These are phyloP conservation scores for Acipenser oxyrinchus DNA, from an alignment of 2,797 vertebrate species.

Conservation along the genomic window DNA sequence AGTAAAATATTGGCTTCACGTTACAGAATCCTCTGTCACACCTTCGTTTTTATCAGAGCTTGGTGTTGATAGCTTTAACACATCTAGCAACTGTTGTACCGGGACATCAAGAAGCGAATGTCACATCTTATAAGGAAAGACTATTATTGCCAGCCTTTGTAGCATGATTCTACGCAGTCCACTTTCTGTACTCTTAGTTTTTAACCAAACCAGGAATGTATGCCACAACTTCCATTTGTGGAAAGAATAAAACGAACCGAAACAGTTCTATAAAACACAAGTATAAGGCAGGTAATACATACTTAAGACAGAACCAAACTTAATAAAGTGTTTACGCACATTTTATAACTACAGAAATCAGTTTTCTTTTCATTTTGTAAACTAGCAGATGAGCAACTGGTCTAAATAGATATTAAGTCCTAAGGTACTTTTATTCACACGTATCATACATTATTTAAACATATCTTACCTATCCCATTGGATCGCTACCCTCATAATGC, in stretches of 20 bases:
- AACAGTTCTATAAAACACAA: too few relatives aligned
- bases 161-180: too few relatives aligned
- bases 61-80: slow-evolving; percentile 3
- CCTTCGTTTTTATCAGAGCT: slow-evolving; percentile 6
- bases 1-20: slow-evolving; percentile 41
- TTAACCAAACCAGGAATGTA: too few relatives aligned
- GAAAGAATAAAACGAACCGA: too few relatives aligned
- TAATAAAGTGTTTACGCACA: too few relatives aligned
- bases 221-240: too few relatives aligned
- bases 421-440: background rate
- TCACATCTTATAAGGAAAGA: background rate
- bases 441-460: slow-evolving; percentile 12
- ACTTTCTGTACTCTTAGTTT: too few relatives aligned
- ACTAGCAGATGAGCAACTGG: background rate
- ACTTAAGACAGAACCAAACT: too few relatives aligned
- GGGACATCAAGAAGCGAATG: background rate
- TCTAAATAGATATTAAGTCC: too few relatives aligned
- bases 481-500: background rate
- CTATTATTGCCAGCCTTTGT: background rate
- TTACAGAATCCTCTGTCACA: slow-evolving; percentile 30
- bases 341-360: too few relatives aligned
- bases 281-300: too few relatives aligned
- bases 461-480: background rate
- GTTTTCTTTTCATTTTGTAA: too few relatives aligned
- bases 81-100: background rate